Percentiles rank a stretch among this genome's conserved stretches.
These are phyloP conservation scores for Pterostichus madidus DNA, from an alignment of 2,888 invertebrate genomes.

Conservation along the genomic window DNA sequence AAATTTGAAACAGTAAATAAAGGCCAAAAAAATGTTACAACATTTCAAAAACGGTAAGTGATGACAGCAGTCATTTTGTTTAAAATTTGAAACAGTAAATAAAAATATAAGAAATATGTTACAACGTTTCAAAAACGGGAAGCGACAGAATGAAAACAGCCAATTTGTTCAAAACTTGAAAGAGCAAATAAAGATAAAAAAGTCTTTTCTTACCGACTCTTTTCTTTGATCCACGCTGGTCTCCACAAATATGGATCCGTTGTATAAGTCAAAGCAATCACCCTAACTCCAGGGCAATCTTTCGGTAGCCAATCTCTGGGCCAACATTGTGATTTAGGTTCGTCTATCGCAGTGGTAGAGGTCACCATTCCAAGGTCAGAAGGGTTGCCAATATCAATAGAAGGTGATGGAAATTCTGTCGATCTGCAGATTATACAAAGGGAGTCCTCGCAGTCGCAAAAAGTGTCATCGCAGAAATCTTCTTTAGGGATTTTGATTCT, in stretches of 20 bases:
- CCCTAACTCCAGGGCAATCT: slow-evolving; percentile 87
- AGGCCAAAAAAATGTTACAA: no score
- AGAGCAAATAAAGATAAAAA: no score
- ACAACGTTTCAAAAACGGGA: no score
- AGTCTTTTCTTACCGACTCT: slow-evolving; percentile 78
- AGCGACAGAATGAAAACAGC: no score
- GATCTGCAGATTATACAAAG: slow-evolving; percentile 13
- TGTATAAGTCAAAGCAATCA: slow-evolving; percentile 90
- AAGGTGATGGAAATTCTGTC: neutral
- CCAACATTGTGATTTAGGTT: slow-evolving; percentile 86
- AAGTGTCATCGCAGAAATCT: slow-evolving; percentile 51
- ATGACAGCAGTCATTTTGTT: no score
- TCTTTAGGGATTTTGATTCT: slow-evolving; percentile 61
- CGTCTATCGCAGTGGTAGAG: slow-evolving; percentile 67
- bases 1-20: no score
- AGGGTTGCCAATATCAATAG: neutral
- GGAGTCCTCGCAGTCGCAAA: slow-evolving; percentile 49
- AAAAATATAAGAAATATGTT: no score
- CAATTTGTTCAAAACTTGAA: no score
- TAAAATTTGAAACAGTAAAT: no score
- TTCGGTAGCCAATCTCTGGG: slow-evolving; percentile 91
- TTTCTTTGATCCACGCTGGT: slow-evolving; percentile 85
- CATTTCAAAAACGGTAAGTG: no score
- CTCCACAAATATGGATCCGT: slow-evolving; percentile 89
- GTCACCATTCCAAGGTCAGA: slow-evolving; percentile 4